These are phyloP conservation scores for Conus ventricosus DNA, from an alignment of 1,140 invertebrate genomes.

Conservation along the genomic window DNA sequence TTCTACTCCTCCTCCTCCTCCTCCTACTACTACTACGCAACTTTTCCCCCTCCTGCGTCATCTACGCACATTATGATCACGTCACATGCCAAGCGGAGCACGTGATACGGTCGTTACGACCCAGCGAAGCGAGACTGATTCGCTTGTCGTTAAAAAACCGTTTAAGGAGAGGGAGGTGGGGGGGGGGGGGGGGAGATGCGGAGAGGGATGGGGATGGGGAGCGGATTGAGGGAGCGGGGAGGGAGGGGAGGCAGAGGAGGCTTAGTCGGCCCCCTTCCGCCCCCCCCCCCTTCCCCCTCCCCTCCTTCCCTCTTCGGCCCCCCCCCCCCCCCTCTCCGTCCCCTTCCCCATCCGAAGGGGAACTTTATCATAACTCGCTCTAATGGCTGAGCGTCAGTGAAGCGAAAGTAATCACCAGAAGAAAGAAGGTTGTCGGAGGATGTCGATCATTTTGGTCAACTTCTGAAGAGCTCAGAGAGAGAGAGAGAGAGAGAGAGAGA, in stretches of 20 bases:
- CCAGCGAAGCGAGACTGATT: slow-evolving; percentile 2
- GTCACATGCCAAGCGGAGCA: not conserved
- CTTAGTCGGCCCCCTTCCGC: no score
- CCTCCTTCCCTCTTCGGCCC: no score
- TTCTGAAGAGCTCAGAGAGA: not conserved
- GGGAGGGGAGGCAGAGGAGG: no score
- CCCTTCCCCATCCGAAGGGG: no score
- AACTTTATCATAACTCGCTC: not conserved
- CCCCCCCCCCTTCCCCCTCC: no score
- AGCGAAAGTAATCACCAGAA: not conserved
- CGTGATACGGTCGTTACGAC: slow-evolving; percentile 2
- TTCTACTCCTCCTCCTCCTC: no score
- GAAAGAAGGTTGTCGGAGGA: not conserved
- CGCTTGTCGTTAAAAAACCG: slow-evolving; percentile 3
- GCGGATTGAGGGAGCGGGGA: no score
- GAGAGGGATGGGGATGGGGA: no score
- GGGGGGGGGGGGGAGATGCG: no score
- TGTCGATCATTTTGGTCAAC: not conserved
- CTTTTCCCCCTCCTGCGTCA: not conserved
- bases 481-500: no score
- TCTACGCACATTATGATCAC: not conserved
- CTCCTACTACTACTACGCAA: not conserved
- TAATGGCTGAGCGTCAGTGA: not conserved
- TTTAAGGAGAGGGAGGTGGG: not conserved
- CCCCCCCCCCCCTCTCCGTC: no score